Base-by-base conservation (phyloP, 2,797 vertebrate genomes). In the Scyliorhinus canicula region DNA sequence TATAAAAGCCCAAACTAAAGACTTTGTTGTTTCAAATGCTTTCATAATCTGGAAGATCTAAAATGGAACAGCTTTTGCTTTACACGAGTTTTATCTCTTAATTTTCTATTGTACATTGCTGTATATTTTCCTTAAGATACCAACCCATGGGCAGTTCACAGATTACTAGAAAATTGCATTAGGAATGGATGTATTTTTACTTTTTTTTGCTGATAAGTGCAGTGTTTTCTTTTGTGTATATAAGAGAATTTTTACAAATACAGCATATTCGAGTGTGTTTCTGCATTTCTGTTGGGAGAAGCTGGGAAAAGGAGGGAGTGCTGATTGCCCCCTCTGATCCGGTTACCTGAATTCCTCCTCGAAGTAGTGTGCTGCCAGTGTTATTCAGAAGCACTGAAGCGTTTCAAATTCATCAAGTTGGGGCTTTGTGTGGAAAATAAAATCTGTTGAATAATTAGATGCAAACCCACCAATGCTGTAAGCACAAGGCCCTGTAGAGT, bases 101-200 rank as follows among this genome's bases (percentile, higher is more conserved):
- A 44, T 94, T 94, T 74, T 74, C 16, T 74, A 74, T 94, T 94
- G 93, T 94, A 94, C 47, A 94, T 94, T 94, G 65, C 63, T 69
- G 93, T 74, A 94, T 74, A 71, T 74, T 74, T 71, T 50, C 21
- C 63, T 67, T 93, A 67, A 5, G 11, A 6, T 93, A 14, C 40
- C 74, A 94, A 71, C 50, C 47, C 69, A 74, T 50, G 74, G 50
- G 60, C n/a, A 63, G n/a, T 44, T 91, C n/a, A 94, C 19, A 52
- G 19, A 69, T 94, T 74, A 74, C 47, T 69, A 35, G 67, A 94
- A 93, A 74, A 52, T 94, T 71, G 16, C 40, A 50, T 9, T 93
- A 19, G 21, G 91, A 67, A 55, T 55, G 93, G 65, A 50, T 71
- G 57, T 71, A 21, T 55, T 94, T 93, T 71, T 35, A 21, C 1